A percentile compares a stretch with the other conserved stretches of the same genome.
These are phyloP conservation scores for Anagyrus pseudococci DNA, from an alignment of 2,888 invertebrate genomes.

Conservation along the genomic window DNA sequence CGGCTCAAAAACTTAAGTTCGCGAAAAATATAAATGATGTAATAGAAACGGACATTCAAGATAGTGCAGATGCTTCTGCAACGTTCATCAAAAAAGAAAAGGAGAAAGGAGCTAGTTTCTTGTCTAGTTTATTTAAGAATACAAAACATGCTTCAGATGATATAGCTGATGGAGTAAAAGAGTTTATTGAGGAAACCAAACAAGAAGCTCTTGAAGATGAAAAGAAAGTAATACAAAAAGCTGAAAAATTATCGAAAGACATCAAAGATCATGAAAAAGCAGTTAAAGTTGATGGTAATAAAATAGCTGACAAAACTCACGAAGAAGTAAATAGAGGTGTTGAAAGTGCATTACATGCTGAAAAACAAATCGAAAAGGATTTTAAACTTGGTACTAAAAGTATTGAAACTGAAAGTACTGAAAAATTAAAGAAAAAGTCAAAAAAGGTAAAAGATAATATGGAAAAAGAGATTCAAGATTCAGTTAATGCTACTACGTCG, in stretches of 20 bases:
- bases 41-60: too few relatives aligned
- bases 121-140: constrained; percentile 32
- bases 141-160: constrained; percentile 37
- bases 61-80: constrained; percentile 39
- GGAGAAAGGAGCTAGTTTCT: constrained; percentile 41
- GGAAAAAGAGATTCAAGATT: neutral
- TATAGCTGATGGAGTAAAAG: constrained; percentile 52
- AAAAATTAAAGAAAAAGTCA: too few relatives aligned
- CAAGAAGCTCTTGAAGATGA: constrained; percentile 16
- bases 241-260: constrained; percentile 36
- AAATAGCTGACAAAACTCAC: neutral
- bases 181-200: constrained; percentile 29
- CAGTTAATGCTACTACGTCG: neutral
- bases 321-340: neutral
- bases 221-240: constrained; percentile 42
- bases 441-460: neutral
- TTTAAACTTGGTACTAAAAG: neutral
- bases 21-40: too few relatives aligned
- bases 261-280: constrained; percentile 35
- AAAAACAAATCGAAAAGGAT: neutral
- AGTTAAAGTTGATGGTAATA: constrained; percentile 22
- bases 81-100: constrained; percentile 41
- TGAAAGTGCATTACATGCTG: neutral
- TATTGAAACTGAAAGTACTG: neutral
- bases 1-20: constrained; percentile 61